Base-by-base conservation (phyloP, 2,888 invertebrate genomes). In the Sabellastarte sp. region DNA sequence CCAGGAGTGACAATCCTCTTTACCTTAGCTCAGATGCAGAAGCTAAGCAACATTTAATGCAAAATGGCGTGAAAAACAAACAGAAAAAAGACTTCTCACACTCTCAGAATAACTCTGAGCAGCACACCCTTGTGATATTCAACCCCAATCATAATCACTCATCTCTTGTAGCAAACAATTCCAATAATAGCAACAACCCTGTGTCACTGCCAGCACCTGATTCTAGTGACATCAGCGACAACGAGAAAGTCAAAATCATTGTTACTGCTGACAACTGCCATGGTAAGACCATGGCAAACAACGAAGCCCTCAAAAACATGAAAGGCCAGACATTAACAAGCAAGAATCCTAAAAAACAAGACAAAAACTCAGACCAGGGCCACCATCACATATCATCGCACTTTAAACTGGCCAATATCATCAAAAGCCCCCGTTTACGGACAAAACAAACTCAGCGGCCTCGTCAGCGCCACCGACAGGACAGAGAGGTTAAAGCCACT, bases 401-500 rank as follows among this genome's bases (percentile, higher is more conserved):
- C 20, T 41, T 41, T 41, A 41, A 41, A 20, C 41, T 41, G 41
- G 20, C 20, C 10, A 41, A 41, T 41, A 41, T 41, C 41, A 41
- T 41, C 41, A 41, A 41, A 20, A 41, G 41, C 20, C 41, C 41
- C 41, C n/a, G n/a, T n/a, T n/a, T n/a, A n/a, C n/a, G n/a, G n/a
- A n/a, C n/a, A n/a, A 41, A 41, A 41, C 41, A 10, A 20, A 41
- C 41, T 41, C 41, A 20, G 10, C 41, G 41, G 10, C 41, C 20
- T 20, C 65, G 65, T 32, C 59, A 59, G 32, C 59, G 60, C 28
- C 53, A 50, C 20, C 65, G 61, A 55, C 81, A 83, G 61, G 69
- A 78, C 51, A 69, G 81, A 1, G 84, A 84, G 67, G 77, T 80
- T 62, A 69, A 81, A 31, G 83, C 84, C 52, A 84, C 84, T 24